Percentiles rank a stretch among this genome's conserved stretches.
phyloP scores from a whole-genome alignment of 2,113 vertebrate species.

The Engraulis encrasicolus region DNA sequence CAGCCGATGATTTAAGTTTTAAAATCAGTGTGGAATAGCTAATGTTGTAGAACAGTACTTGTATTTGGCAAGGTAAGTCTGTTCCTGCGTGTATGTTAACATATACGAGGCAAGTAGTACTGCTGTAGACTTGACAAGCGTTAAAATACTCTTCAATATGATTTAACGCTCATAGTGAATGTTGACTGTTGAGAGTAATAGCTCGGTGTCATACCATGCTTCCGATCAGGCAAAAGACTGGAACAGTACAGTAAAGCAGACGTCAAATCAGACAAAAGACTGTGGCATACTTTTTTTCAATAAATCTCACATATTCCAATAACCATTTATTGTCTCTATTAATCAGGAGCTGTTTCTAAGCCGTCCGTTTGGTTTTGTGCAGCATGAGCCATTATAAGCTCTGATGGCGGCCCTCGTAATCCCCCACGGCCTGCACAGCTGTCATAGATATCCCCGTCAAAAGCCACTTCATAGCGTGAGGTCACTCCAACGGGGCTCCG shows the following conservation, averaged over 20 bases:
- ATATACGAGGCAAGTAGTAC: background rate
- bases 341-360: background rate
- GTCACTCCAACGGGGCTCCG: background rate
- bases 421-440: background rate
- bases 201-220: constrained; percentile 17
- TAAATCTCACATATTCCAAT: background rate
- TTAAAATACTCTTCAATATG: constrained; percentile 7
- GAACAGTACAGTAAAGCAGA: constrained; percentile 11
- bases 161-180: background rate
- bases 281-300: background rate
- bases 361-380: background rate
- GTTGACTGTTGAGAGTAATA: background rate
- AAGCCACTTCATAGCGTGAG: constrained; percentile 6
- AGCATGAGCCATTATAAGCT: background rate
- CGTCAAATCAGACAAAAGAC: background rate
- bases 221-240: background rate
- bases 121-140: background rate
- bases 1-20: background rate
- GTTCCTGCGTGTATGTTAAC: background rate
- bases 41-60: background rate
- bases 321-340: background rate
- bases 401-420: background rate
- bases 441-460: background rate
- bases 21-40: background rate
- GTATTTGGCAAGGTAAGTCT: constrained; percentile 8